Conservation (phyloP, 92 coral and sea anemone genomes). For the Heliopora coerulea region DNA sequence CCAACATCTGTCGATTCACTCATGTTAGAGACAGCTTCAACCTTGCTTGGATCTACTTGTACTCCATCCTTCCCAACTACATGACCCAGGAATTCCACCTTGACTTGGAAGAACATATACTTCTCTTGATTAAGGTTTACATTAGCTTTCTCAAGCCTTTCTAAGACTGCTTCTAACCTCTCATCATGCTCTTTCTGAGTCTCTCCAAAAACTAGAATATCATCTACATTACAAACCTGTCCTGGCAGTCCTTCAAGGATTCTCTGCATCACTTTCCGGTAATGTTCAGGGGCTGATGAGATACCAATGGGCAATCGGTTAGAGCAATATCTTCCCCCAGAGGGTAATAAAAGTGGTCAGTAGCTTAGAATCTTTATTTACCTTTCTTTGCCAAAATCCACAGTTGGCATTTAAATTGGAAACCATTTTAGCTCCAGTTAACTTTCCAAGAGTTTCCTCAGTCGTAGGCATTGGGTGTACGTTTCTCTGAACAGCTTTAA, state of each 20-base stretch:
- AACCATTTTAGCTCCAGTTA: constrained; percentile 50
- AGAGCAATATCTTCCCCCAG: constrained; percentile 48
- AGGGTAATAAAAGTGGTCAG: constrained; percentile 52
- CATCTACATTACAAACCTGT: constrained; percentile 51
- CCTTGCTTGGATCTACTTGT: constrained; percentile 31
- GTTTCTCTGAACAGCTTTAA: constrained; percentile 11
- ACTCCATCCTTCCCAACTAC: constrained; percentile 23
- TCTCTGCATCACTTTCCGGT: constrained; percentile 48
- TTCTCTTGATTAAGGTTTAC: constrained; percentile 37
- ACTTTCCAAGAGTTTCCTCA: constrained; percentile 55
- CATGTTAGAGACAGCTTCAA: not conserved
- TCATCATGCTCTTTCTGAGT: constrained; percentile 51
- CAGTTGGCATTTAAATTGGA: constrained; percentile 53
- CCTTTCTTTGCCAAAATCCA: constrained; percentile 48
- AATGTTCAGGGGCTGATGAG: constrained; percentile 41
- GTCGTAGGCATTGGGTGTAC: constrained; percentile 58
- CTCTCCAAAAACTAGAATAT: constrained; percentile 51
- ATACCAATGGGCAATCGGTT: constrained; percentile 54
- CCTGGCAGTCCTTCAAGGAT: constrained; percentile 48
- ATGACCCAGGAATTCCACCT: constrained; percentile 36
- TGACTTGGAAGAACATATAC: constrained; percentile 14
- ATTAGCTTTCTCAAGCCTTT: constrained; percentile 22
- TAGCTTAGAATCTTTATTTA: constrained; percentile 14
- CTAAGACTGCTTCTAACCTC: not conserved
- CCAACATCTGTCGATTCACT: constrained; percentile 15